phyloP scores from a whole-genome alignment of 2,797 vertebrate genomes.

The Sebastes dallii region DNA sequence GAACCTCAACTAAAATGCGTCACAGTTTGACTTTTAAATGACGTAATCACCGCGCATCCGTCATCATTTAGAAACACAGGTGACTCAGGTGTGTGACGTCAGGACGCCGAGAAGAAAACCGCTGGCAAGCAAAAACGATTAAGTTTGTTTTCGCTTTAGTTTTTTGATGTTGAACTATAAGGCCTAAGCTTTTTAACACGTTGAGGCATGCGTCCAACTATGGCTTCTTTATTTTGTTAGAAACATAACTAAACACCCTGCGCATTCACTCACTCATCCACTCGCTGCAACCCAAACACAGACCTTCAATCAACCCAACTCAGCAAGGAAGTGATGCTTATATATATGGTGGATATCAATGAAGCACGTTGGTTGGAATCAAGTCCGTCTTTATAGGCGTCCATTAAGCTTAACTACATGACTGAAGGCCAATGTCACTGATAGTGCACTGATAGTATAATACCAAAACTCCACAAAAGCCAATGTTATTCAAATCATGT shows the following conservation, averaged over 20 bases:
- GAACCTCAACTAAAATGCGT: not conserved
- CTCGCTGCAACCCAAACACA: not conserved
- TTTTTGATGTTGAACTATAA: not conserved
- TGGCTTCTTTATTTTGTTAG: not conserved
- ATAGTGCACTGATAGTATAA: not conserved
- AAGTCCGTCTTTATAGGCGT: not conserved
- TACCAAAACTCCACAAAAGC: conserved; percentile 1
- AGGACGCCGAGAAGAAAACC: not conserved
- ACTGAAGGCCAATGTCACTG: not conserved
- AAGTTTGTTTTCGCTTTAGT: not conserved
- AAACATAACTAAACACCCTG: not conserved
- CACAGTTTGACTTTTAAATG: no score
- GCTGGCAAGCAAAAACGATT: not conserved
- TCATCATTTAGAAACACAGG: no score
- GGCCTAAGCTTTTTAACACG: not conserved
- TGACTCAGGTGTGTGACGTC: not conserved
- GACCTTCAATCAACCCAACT: not conserved
- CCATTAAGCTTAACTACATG: not conserved
- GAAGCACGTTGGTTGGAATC: not conserved
- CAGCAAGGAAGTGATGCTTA: not conserved
- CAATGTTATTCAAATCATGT: conserved; percentile 32
- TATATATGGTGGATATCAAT: not conserved
- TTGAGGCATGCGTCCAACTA: not conserved
- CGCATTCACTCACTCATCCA: not conserved
- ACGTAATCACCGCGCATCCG: no score